Evolutionary conservation across 2,113 vertebrate species (phyloP), one percentile per base, ranked within the genome.

Genomic region (Sylvia atricapilla): DNA sequence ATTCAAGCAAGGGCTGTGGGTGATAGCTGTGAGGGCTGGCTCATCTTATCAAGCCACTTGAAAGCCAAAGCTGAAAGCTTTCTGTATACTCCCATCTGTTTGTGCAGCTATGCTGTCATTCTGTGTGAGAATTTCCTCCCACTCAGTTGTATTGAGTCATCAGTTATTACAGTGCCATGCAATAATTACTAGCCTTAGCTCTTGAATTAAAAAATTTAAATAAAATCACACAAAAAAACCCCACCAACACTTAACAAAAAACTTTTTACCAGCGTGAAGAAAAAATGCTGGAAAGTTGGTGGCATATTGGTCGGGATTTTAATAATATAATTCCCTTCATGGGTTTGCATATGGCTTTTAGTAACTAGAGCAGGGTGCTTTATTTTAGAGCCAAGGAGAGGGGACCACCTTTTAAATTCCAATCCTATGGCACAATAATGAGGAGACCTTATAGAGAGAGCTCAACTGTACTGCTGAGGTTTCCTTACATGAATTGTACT

Each of bases 401-500:
- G 49, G n/a, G 31, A 9, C 9, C 37, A 39, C 44, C 27, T 46
- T 81, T 76, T 39, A 70, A 30, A 50, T 81, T 27, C 39, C 53
- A 85, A 6, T 25, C 5, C 6, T 12, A 37, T 80, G 87, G 82
- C 92, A 93, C 81, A 84, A 14, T 3, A n/a, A 24, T 68, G 47
- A 90, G 72, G 70, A 68, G 84, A 79, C 87, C 84, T 90, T 83
- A 74, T 90, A 90, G 90, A 72, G 83, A 90, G 96, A 90, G 84
- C 67, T 62, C 44, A 41, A 87, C 95, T 96, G 94, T 96, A 93
- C 84, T 90, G 82, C 84, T 95, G 74, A 93, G 39, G 10, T 97
- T 96, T 93, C 91, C 72, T 88, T 43, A 55, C 18, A 2, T 93
- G 74, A 94, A 73, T 95, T 94, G 50, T 87, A 55, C 63, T 95